Base-by-base conservation (phyloP, 2,888 invertebrate genomes). In the Xestia rhomboidea region DNA sequence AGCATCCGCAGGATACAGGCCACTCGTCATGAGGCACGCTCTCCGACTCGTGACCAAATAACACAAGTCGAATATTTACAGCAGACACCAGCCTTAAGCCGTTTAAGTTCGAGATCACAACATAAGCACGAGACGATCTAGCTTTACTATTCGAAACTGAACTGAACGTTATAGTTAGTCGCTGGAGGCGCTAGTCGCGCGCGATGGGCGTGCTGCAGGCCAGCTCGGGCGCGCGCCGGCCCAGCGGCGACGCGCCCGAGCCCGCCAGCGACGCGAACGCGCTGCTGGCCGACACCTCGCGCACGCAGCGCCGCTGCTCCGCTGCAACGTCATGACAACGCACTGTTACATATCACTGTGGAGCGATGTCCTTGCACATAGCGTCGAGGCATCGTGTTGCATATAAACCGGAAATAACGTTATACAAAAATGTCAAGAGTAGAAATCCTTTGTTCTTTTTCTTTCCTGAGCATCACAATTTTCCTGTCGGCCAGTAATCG, bases 241-340 rank as follows among this genome's bases (percentile, higher is more conserved):
- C 89, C 76, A 85, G 89, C 85, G 91, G 90, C 44, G 91, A 88
- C 44, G 64, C 74, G 62, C 13, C 73, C 21, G 24, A 82, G 66
- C 68, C 81, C 82, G 46, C 67, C 90, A 95, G 90, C 76, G 95
- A 91, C 83, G 93, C 84, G 90, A 96, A 93, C 91, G 94, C 95
- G 85, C 88, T 89, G 92, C 95, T 96, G n/a, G 94, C 86, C 6
- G 95, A 93, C 88, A 96, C 95, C 91, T 96, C 97, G 85, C 92
- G 94, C 89, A 96, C 97, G 91, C 93, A 96, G 76, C 95, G 96
- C 69, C 94, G 95, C 92, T 97, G 97, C 92, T 95, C 96, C 87
- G 95, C 97, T 97, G 94, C 51, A 93, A 91, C 27, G 70, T 21
- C 63, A 73, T n/a, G 15, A 15, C 15, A 21, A 34, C 8, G 10